Percentiles rank a stretch among this genome's conserved stretches.
Conservation (phyloP, 2,888 invertebrate genomes). For the Meghimatium bilineatum region DNA sequence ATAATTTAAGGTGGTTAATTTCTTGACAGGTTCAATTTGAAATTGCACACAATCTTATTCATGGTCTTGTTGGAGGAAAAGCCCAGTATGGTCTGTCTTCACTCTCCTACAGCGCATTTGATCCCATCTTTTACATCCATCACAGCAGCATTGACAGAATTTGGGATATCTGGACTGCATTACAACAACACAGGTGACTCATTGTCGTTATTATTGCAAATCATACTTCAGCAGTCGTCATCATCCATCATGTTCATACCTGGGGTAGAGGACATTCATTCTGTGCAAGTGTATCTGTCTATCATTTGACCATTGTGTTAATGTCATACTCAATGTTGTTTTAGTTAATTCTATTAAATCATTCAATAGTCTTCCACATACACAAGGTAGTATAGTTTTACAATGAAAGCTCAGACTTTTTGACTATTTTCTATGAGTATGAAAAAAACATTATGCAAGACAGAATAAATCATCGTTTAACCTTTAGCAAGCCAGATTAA, state of each 20-base stretch:
- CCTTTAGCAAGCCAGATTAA: too few relatives aligned
- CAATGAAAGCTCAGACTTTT: too few relatives aligned
- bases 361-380: too few relatives aligned
- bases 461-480: too few relatives aligned
- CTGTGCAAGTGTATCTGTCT: too few relatives aligned
- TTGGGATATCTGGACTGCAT: constrained; percentile 56
- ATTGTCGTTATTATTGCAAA: not conserved
- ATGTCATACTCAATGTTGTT: too few relatives aligned
- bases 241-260: not conserved
- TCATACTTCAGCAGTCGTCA: not conserved
- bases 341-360: too few relatives aligned
- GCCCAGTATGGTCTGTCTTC: constrained; percentile 53
- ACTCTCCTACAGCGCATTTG: constrained; percentile 54
- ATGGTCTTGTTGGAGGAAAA: constrained; percentile 55
- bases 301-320: too few relatives aligned
- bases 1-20: too few relatives aligned
- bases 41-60: constrained; percentile 56
- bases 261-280: not conserved
- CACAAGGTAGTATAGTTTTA: too few relatives aligned
- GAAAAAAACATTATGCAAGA: too few relatives aligned
- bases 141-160: constrained; percentile 54
- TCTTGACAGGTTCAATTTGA: constrained; percentile 53
- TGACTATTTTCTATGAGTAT: too few relatives aligned
- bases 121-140: constrained; percentile 56
- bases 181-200: constrained; percentile 50